Conservation (phyloP, 2,888 invertebrate species). For the Oeneis ivallda region DNA sequence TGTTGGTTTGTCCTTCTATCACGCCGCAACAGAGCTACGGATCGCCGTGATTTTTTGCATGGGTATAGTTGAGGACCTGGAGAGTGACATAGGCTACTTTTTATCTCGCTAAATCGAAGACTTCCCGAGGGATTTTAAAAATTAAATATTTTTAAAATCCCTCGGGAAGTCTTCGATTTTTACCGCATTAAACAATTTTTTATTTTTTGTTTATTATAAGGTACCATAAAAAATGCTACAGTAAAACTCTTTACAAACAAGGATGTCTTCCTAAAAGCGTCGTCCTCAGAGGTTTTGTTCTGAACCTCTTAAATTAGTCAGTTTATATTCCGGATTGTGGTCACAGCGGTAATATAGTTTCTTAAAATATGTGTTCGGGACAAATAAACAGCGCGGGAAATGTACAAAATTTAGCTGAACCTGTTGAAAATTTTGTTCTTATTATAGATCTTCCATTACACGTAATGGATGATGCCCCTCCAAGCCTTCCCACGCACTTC, state of each 20-base stretch:
- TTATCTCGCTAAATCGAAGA: no score
- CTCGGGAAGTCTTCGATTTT: no score
- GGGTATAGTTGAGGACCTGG: no score
- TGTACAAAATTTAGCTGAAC: neutral
- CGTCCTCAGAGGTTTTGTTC: neutral
- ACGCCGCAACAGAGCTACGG: no score
- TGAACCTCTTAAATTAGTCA: neutral
- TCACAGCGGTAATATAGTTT: constrained; percentile 3
- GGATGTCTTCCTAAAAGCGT: neutral
- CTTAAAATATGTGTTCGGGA: constrained; percentile 6
- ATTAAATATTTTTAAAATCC: no score
- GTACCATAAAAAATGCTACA: neutral
- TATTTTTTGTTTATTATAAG: neutral
- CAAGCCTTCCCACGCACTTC: neutral
- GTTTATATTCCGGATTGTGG: neutral
- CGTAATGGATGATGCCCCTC: constrained; percentile 3
- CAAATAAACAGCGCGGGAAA: neutral
- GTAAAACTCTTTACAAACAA: neutral
- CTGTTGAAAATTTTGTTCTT: neutral
- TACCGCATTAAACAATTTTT: no score
- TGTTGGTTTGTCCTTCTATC: no score
- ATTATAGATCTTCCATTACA: neutral
- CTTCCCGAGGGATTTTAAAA: no score
- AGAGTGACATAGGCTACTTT: no score
- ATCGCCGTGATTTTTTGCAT: no score